Evolutionary conservation across 2,113 vertebrate genomes (phyloP).

Genomic region (Halichoerus grypus): DNA sequence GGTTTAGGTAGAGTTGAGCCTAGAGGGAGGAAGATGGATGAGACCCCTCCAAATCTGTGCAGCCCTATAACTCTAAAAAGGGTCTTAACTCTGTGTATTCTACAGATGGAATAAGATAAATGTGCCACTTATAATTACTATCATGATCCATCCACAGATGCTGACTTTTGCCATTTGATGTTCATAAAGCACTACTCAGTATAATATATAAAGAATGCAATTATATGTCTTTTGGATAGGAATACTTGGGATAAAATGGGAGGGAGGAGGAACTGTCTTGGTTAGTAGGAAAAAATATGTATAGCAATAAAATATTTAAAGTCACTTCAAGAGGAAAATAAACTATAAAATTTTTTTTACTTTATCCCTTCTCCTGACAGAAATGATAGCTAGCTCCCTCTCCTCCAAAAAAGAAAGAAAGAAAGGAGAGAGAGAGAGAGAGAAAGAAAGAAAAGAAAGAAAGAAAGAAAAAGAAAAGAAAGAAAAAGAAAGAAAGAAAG

Average conservation of each 20-base stretch:
- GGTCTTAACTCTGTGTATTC: slow-evolving; percentile 13
- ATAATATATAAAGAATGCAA: slow-evolving; percentile 58
- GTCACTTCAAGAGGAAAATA: slow-evolving; percentile 49
- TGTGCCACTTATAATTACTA: slow-evolving; percentile 60
- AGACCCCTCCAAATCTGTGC: slow-evolving; percentile 41
- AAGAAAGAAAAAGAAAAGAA: too few species aligned
- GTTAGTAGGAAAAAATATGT: slow-evolving; percentile 2
- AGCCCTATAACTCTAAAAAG: slow-evolving; percentile 36
- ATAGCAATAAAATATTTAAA: not conserved
- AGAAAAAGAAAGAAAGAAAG: not conserved
- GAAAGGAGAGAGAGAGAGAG: not conserved
- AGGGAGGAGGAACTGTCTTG: not conserved
- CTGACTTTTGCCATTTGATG: slow-evolving; percentile 57
- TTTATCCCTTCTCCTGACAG: slow-evolving; percentile 45
- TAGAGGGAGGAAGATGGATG: slow-evolving; percentile 43
- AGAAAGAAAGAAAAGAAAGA: not conserved
- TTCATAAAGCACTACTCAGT: slow-evolving; percentile 37
- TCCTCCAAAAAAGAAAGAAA: too few species aligned
- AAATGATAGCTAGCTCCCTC: not conserved
- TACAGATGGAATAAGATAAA: slow-evolving; percentile 53
- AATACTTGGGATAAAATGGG: slow-evolving; percentile 31
- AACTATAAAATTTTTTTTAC: slow-evolving; percentile 34
- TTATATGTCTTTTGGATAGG: slow-evolving; percentile 40
- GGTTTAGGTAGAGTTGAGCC: slow-evolving; percentile 53
- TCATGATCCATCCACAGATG: slow-evolving; percentile 30